phyloP scores from a whole-genome alignment of 2,888 invertebrate genomes.

The Urechis unicinctus region DNA sequence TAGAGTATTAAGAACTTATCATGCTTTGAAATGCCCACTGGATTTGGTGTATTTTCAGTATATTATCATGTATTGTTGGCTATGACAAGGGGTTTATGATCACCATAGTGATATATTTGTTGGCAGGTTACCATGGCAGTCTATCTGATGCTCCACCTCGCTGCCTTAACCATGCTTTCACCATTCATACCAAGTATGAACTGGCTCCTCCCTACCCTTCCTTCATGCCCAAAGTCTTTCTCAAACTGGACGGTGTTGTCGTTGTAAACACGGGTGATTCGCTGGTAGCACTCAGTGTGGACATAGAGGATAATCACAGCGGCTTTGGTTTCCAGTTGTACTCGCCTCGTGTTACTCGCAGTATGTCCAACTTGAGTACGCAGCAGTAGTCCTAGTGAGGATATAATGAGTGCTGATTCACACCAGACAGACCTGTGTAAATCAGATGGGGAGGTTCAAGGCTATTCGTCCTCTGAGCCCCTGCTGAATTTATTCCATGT shows the following conservation, averaged over 20 bases:
- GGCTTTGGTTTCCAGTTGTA: constrained; percentile 36
- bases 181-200: constrained; percentile 85
- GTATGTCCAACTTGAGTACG: constrained; percentile 18
- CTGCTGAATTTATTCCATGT: not conserved
- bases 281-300: constrained; percentile 69
- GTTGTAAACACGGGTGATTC: constrained; percentile 77
- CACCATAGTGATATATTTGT: not conserved
- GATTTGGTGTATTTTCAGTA: too few relatives aligned
- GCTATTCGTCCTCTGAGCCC: not conserved
- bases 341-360: constrained; percentile 19
- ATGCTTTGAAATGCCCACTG: too few relatives aligned
- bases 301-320: constrained; percentile 54
- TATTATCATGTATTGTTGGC: too few relatives aligned
- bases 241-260: constrained; percentile 58
- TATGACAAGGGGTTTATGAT: not conserved
- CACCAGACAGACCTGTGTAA: constrained; percentile 4
- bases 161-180: constrained; percentile 82
- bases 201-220: constrained; percentile 59
- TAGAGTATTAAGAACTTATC: too few relatives aligned
- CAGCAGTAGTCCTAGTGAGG: constrained; percentile 17
- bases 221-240: constrained; percentile 56
- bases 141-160: constrained; percentile 13
- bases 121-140: constrained; percentile 10
- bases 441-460: not conserved
- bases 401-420: constrained; percentile 13